Evolutionary conservation across 2,797 vertebrate species (phyloP), one percentile per base, ranked within the genome.

Genomic region (Paratrypauchen microcephalus): DNA sequence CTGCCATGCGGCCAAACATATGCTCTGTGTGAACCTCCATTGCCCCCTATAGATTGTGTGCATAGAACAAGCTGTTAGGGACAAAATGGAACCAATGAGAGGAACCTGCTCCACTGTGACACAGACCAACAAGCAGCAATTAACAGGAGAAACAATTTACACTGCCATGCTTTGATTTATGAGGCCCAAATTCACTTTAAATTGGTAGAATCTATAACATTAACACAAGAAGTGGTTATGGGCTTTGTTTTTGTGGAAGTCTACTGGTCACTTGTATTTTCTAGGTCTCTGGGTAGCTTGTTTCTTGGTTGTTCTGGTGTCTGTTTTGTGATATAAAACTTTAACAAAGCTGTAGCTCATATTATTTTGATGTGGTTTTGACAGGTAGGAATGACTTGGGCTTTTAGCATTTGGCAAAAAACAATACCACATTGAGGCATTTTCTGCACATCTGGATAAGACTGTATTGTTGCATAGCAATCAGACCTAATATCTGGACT

Each of bases 111-210:
- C 24, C 45, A 24, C n/a, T 69, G 71, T 73, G 68, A 69, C 76
- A 57, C 28, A 72, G 65, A 55, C 61, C 60, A 80, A 70, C 69
- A 69, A 18, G 41, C 58, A 72, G 69, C 67, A 73, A 82, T 81
- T 72, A 82, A 74, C 52, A 69, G 62, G 64, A 66, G 47, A 70
- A 86, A 78, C 48, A 61, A 45, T 58, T 80, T 62, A 60, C 57
- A 6, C 55, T 26, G 59, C 52, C 71, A 24, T 66, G 72, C 68
- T 72, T 72, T 54, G 26, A 81, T 69, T 61, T 21, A 73, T 5
- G 15, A 61, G 48, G 28, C 62, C 36, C 41, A 5, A n/a, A 48
- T 12, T n/a, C 47, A 30, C 24, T 69, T 41, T 45, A 45, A 45
- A 41, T 11, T 2, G 39, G 39, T 41, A 13, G 11, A 41, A 13